Percentiles rank a stretch among this genome's conserved stretches.
Evolutionary conservation across 2,113 vertebrate genomes (phyloP).

Genomic region (Protobothrops mucrosquamatus): DNA sequence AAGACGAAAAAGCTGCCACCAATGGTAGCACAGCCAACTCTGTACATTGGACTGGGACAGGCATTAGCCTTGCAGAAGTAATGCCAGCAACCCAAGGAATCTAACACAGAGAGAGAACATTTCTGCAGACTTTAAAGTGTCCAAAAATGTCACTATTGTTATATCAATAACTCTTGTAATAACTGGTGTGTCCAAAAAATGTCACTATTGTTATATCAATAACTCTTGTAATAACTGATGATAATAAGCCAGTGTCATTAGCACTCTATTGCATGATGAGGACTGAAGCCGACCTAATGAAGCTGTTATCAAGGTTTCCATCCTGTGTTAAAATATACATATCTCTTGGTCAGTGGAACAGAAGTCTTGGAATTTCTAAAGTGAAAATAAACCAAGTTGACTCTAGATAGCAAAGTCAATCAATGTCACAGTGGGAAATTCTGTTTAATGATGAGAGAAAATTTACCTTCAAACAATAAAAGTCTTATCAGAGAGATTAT

Average conservation of each 20-base stretch:
- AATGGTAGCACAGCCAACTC: background rate
- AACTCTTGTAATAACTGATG: background rate
- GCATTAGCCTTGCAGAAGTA: background rate
- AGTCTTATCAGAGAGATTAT: background rate
- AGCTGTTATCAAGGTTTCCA: background rate
- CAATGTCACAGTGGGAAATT: background rate
- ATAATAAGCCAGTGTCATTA: background rate
- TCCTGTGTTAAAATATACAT: background rate
- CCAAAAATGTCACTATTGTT: background rate
- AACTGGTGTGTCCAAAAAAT: background rate
- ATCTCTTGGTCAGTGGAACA: background rate
- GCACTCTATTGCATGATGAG: fast-evolving
- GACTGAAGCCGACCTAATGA: background rate
- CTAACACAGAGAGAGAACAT: background rate
- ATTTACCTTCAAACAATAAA: background rate
- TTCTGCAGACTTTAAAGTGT: background rate
- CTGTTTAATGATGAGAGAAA: background rate
- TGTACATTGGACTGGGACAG: background rate
- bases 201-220: background rate
- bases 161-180: background rate
- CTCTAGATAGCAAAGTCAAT: background rate
- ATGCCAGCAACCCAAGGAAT: no score
- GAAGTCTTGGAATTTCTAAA: background rate
- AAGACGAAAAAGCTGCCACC: background rate
- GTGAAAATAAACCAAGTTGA: background rate